These are phyloP conservation scores for Phymatocera aterrima DNA, from an alignment of 2,888 invertebrate species.

Conservation along the genomic window DNA sequence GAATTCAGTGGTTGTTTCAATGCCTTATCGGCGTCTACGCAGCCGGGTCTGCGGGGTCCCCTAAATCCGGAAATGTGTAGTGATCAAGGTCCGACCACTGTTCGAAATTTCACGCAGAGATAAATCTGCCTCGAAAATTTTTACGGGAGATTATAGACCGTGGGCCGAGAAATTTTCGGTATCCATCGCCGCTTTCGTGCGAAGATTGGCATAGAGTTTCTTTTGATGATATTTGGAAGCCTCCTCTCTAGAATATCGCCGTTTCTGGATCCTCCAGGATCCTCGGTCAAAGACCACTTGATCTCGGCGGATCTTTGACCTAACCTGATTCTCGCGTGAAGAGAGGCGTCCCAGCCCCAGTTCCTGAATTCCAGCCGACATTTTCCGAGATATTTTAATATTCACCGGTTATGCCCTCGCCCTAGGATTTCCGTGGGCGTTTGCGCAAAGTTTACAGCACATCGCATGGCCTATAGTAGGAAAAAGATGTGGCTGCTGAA, in stretches of 20 bases:
- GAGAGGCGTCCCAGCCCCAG: too few relatives aligned
- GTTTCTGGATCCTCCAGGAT: not conserved
- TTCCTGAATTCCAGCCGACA: not conserved
- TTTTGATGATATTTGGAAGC: not conserved
- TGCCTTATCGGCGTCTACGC: conserved; percentile 35
- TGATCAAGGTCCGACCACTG: not conserved
- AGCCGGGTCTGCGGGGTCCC: conserved; percentile 18
- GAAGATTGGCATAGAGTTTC: not conserved
- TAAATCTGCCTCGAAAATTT: not conserved
- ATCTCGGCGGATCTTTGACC: not conserved
- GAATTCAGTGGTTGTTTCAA: conserved; percentile 27
- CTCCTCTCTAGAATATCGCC: not conserved
- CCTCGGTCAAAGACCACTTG: not conserved
- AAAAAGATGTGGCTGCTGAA: not conserved
- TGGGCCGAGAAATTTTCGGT: not conserved
- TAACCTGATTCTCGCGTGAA: not conserved
- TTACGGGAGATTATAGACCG: too few relatives aligned
- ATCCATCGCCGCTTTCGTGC: not conserved
- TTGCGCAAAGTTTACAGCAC: not conserved
- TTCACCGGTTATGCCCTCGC: not conserved
- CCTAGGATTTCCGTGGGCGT: not conserved
- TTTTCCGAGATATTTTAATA: conserved; percentile 2
- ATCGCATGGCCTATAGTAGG: not conserved
- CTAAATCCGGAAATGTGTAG: not conserved
- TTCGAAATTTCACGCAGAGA: not conserved